Percentiles rank a stretch among this genome's conserved stretches.
These are phyloP conservation scores for Eidolon helvum DNA, from an alignment of 2,113 vertebrate species.

Conservation along the genomic window DNA sequence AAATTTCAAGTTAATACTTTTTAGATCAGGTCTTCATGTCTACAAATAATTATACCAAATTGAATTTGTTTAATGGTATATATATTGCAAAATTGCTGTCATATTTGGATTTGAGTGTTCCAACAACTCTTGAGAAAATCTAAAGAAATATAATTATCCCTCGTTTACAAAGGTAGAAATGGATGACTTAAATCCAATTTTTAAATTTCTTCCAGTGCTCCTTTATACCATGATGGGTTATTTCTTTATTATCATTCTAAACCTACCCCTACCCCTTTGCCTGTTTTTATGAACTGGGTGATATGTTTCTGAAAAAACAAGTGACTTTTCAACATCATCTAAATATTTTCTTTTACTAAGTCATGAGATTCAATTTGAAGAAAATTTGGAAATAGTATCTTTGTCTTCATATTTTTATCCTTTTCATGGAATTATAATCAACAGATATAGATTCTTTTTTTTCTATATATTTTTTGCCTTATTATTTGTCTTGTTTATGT, in stretches of 20 bases:
- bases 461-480: not conserved
- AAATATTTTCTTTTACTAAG: not conserved
- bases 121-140: not conserved
- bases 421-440: not conserved
- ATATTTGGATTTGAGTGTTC: not conserved
- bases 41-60: not conserved
- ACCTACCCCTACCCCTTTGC: not conserved
- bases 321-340: not conserved
- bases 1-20: conserved; percentile 15
- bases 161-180: not conserved
- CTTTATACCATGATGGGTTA: not conserved
- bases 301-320: not conserved
- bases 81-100: not conserved
- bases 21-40: not conserved
- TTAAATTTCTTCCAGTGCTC: not conserved
- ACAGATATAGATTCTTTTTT: not conserved
- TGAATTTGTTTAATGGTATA: not conserved
- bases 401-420: not conserved
- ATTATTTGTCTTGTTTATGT: not conserved
- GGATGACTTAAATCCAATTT: not conserved
- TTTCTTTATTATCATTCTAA: not conserved
- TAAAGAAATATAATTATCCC: not conserved
- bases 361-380: not conserved
- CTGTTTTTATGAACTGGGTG: not conserved
- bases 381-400: not conserved